Percentiles rank a stretch among this genome's conserved stretches.
phyloP scores from a whole-genome alignment of 2,797 vertebrate genomes.

The Melanotaenia trifasciata region DNA sequence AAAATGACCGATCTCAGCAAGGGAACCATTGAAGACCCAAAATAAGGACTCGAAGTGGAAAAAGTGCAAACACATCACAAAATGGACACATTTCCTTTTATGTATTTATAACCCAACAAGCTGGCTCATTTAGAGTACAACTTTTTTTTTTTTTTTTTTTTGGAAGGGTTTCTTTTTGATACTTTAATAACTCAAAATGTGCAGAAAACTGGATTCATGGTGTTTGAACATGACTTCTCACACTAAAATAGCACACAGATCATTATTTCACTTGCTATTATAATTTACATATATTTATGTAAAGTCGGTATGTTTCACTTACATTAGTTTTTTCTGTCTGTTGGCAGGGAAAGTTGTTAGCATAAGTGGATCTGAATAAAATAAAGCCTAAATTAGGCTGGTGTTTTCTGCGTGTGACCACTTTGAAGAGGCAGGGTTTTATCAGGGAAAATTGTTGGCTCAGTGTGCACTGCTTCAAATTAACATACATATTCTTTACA shows the following conservation, averaged over 20 bases:
- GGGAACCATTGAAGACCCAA: constrained; percentile 96
- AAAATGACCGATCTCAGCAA: constrained; percentile 99
- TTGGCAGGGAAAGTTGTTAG: constrained; percentile 79
- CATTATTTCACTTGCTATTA: constrained; percentile 64
- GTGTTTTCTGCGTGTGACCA: constrained; percentile 67
- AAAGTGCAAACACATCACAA: constrained; percentile 60
- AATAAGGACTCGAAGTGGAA: constrained; percentile 82
- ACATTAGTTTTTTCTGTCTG: constrained; percentile 80
- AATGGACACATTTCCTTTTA: constrained; percentile 77
- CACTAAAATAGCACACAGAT: constrained; percentile 63
- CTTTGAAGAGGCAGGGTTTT: constrained; percentile 42
- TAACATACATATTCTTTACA: constrained; percentile 42
- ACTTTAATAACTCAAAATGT: constrained; percentile 79
- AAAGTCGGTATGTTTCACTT: constrained; percentile 68
- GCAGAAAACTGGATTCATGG: constrained; percentile 71
- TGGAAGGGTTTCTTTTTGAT: constrained; percentile 82
- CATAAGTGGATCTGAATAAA: constrained; percentile 71
- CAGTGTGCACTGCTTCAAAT: constrained; percentile 59
- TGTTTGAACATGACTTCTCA: constrained; percentile 71
- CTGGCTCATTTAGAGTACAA: constrained; percentile 75
- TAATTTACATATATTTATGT: constrained; percentile 74
- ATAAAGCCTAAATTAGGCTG: constrained; percentile 83
- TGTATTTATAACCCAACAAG: constrained; percentile 85
- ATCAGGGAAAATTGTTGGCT: constrained; percentile 48
- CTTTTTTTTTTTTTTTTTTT: constrained; percentile 76